Percentiles rank a stretch among this genome's conserved stretches.
Conservation (phyloP, 1,140 invertebrate species). For the Formica exsecta region DNA sequence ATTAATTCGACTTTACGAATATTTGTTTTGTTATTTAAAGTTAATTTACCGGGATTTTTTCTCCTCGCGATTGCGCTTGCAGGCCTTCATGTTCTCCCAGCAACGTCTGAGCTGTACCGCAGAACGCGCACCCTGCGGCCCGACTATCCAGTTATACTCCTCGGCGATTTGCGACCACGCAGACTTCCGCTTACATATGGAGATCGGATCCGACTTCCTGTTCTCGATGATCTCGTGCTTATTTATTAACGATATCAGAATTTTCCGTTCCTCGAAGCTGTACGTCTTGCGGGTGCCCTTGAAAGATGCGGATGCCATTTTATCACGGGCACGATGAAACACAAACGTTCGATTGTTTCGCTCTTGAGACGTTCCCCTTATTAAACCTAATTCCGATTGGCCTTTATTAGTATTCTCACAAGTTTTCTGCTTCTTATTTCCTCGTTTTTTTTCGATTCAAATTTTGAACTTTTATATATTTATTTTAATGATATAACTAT, state of each 20-base stretch:
- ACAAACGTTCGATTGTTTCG: slow-evolving; percentile 45
- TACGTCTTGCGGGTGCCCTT: slow-evolving; percentile 79
- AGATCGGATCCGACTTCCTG: slow-evolving; percentile 71
- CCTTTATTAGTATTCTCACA: neutral
- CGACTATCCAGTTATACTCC: slow-evolving; percentile 77
- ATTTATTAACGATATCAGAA: slow-evolving; percentile 76
- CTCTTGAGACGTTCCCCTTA: neutral
- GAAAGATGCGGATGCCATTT: slow-evolving; percentile 76
- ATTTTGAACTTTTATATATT: neutral
- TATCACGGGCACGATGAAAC: slow-evolving; percentile 24
- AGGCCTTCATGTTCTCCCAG: slow-evolving; percentile 81
- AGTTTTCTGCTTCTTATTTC: neutral
- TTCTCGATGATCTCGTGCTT: slow-evolving; percentile 75
- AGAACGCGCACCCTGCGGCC: slow-evolving; percentile 68
- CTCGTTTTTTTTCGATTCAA: neutral
- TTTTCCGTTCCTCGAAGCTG: slow-evolving; percentile 77
- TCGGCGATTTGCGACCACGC: slow-evolving; percentile 75
- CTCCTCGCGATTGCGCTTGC: slow-evolving; percentile 75
- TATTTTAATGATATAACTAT: too few species aligned
- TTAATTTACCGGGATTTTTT: slow-evolving; percentile 67
- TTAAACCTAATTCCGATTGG: slow-evolving; percentile 35
- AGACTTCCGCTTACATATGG: slow-evolving; percentile 75
- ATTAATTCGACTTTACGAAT: neutral
- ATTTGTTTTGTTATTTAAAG: neutral
- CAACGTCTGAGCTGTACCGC: slow-evolving; percentile 76